phyloP scores from a whole-genome alignment of 2,797 vertebrate species.

The Tympanoctomys barrerae region DNA sequence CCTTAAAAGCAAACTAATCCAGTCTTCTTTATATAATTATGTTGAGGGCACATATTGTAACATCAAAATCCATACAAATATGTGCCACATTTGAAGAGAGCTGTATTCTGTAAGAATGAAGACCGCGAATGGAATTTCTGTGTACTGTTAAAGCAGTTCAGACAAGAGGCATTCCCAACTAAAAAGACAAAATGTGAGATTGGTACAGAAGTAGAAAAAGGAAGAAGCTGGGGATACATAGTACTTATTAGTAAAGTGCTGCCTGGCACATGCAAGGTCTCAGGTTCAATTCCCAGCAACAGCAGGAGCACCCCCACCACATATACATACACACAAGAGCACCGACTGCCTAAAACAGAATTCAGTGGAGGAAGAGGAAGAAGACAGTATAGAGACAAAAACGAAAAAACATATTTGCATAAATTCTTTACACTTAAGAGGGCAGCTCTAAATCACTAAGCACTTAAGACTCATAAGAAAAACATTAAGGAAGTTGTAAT shows the following conservation, averaged over 20 bases:
- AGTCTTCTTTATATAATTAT: slow-evolving; percentile 45
- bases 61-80: slow-evolving; percentile 29
- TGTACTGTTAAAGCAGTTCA: slow-evolving; percentile 31
- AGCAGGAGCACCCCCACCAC: neutral
- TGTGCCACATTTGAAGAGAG: neutral
- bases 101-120: slow-evolving; percentile 7
- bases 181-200: neutral
- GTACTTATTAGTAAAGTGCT: neutral
- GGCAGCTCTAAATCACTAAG: slow-evolving; percentile 33
- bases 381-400: neutral
- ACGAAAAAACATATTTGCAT: neutral
- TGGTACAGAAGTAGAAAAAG: slow-evolving; percentile 24
- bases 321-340: neutral
- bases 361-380: neutral
- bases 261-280: neutral
- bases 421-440: slow-evolving; percentile 20
- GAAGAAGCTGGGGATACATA: neutral
- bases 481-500: neutral
- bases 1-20: slow-evolving; percentile 30
- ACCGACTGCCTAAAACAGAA: neutral
- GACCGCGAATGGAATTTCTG: slow-evolving; percentile 37
- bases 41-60: neutral
- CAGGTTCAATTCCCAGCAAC: neutral
- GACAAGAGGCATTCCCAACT: neutral
- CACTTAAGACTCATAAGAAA: neutral